Base-by-base conservation (phyloP, 2,797 vertebrate genomes). In the Crocidura indochinensis region DNA sequence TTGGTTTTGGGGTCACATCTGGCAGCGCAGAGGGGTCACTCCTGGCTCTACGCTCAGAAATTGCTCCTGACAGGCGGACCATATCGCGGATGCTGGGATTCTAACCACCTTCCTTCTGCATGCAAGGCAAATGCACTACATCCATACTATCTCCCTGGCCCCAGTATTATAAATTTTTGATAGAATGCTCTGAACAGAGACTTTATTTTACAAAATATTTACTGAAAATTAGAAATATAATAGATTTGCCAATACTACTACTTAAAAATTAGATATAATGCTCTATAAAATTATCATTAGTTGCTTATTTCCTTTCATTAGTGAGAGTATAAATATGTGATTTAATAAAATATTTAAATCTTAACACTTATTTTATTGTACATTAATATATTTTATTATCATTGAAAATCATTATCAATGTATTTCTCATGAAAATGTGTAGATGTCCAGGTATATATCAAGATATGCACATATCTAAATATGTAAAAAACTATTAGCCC, bases 211-310 rank as follows among this genome's bases (percentile, higher is more conserved):
- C 19, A 62, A 74, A 22, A 80, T 38, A 62, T 20, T 4, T 69
- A 15, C 22, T 64, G 53, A 51, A 81, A 84, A 0, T 31, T 47
- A 60, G 76, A 88, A 91, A 78, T 17, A 22, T 75, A 75, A 84
- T 75, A 22, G 1, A 76, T 2, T 49, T 90, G 88, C 3, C 81
- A 77, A 46, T 29, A 6, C 74, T 15, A 44, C 68, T 76, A 46
- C 19, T 67, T 44, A 26, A 65, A 5, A 10, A 11, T 31, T 53
- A 60, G 60, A 82, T 46, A 24, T 22, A 1, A 75, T 84, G 10
- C 9, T 76, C 19, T 19, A 53, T 53, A 29, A 46, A 72, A 46
- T 74, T 49, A 91, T 2, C 75, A 3, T 1, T 81, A 49, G 3
- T 74, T 89, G 10, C 4, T 53, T 24, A 5, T 31, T 89, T 77